These are phyloP conservation scores for Oxyura jamaicensis DNA, from an alignment of 2,113 vertebrate species.

Conservation along the genomic window DNA sequence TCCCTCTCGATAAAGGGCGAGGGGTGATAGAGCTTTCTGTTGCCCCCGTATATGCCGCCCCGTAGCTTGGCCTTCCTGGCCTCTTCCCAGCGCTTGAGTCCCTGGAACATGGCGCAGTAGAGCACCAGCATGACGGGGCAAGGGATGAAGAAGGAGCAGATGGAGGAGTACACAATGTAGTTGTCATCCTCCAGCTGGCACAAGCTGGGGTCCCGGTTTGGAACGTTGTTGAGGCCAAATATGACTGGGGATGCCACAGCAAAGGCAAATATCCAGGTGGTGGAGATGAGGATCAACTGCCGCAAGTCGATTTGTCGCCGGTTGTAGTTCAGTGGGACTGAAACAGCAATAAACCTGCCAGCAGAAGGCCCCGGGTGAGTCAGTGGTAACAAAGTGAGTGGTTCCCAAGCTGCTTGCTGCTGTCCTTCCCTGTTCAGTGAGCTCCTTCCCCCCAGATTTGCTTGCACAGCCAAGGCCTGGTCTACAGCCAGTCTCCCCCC, in stretches of 20 bases:
- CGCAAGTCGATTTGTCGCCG: slow-evolving; percentile 86
- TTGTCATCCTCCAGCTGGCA: slow-evolving; percentile 92
- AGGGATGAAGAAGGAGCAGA: slow-evolving; percentile 96
- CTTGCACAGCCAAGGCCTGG: not conserved
- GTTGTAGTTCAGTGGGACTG: slow-evolving; percentile 88
- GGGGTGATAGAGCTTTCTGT: slow-evolving; percentile 63
- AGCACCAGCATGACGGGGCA: slow-evolving; percentile 94
- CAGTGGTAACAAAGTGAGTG: accelerated
- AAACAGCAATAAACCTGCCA: slow-evolving; percentile 91
- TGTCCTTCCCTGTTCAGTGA: not conserved
- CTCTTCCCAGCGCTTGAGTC: slow-evolving; percentile 88
- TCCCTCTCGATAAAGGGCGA: slow-evolving; percentile 73
- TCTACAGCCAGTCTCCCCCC: not conserved
- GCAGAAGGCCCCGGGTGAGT: not conserved
- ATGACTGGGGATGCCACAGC: slow-evolving; percentile 92
- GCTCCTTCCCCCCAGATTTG: not conserved
- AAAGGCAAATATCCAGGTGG: slow-evolving; percentile 91
- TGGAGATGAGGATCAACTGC: slow-evolving; percentile 86
- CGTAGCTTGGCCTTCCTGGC: slow-evolving; percentile 83
- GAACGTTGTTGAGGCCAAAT: slow-evolving; percentile 90
- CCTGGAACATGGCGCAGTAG: slow-evolving; percentile 89
- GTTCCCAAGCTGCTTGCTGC: not conserved
- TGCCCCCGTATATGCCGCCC: slow-evolving; percentile 77
- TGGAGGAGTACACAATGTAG: slow-evolving; percentile 91
- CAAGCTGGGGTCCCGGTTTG: slow-evolving; percentile 79